These are phyloP conservation scores for Burhinus oedicnemus DNA, from an alignment of 2,113 vertebrate species.

Conservation along the genomic window DNA sequence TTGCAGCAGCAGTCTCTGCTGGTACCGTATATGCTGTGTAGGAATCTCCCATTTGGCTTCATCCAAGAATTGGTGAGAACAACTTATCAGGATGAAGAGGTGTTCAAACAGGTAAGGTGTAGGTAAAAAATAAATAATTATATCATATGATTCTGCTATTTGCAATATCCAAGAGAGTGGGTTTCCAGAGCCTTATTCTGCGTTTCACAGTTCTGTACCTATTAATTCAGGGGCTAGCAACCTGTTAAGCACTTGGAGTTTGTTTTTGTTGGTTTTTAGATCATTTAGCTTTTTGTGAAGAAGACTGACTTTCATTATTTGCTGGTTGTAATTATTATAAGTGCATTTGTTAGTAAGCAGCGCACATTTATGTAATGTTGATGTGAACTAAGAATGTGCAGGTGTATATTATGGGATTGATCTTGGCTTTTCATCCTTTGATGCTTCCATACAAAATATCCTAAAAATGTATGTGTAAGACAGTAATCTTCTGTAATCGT, in stretches of 20 bases:
- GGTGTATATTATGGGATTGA: background rate
- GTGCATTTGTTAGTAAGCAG: background rate
- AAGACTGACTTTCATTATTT: background rate
- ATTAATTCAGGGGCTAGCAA: background rate
- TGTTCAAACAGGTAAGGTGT: conserved; percentile 90
- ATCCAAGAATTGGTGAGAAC: conserved; percentile 95
- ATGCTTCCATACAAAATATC: background rate
- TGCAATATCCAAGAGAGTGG: background rate
- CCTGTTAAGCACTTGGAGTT: background rate
- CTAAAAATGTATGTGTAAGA: background rate
- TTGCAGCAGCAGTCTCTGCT: conserved; percentile 91
- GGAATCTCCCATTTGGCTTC: conserved; percentile 97
- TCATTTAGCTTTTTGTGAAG: background rate
- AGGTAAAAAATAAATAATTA: background rate
- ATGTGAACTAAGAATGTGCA: background rate
- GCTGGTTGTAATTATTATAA: background rate
- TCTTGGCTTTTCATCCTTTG: background rate
- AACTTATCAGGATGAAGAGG: conserved; percentile 94
- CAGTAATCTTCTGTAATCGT: background rate
- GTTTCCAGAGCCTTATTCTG: background rate
- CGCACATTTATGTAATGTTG: background rate
- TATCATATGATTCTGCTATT: background rate
- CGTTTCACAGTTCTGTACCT: background rate
- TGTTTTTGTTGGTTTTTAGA: background rate
- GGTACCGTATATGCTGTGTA: conserved; percentile 98